A percentile compares a stretch with the other conserved stretches of the same genome.
Conservation (phyloP, 1,140 invertebrate species). For the Pygmarrhopalites habei region DNA sequence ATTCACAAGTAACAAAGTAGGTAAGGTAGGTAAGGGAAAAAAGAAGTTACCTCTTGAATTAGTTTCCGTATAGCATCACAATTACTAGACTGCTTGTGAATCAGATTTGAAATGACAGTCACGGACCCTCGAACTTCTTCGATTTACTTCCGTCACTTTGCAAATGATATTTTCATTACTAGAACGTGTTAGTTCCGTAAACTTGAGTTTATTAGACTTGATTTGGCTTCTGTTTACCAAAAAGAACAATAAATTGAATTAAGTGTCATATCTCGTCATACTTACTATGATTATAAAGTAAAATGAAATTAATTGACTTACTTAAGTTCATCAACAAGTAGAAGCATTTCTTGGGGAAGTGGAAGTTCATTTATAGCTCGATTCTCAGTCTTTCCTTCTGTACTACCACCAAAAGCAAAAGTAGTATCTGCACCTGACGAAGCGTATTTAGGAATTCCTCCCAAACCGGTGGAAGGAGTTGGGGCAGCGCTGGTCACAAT, state of each 20-base stretch:
- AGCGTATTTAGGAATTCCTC: conserved; percentile 1
- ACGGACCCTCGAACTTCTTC: not conserved
- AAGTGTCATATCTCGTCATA: not conserved
- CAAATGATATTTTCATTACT: not conserved
- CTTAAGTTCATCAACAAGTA: conserved; percentile 1
- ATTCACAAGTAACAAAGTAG: too few relatives aligned
- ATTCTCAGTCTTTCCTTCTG: conserved; percentile 6
- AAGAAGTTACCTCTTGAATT: conserved; percentile 4
- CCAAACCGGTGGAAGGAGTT: not conserved
- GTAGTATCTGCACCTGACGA: not conserved
- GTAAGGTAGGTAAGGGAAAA: too few relatives aligned
- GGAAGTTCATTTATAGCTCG: not conserved
- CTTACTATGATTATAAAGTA: not conserved
- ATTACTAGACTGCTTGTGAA: conserved; percentile 6
- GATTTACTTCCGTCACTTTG: conserved; percentile 3
- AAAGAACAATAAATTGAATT: not conserved
- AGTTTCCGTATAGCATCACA: not conserved
- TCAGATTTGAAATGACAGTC: not conserved
- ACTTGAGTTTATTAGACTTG: not conserved
- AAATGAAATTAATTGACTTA: not conserved
- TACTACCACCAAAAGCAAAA: not conserved
- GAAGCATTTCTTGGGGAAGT: not conserved
- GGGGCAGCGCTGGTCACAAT: not conserved
- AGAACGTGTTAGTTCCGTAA: not conserved
- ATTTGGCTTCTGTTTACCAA: conserved; percentile 7